Evolutionary conservation across 2,113 vertebrate genomes (phyloP).

Genomic region (Rhombomys opimus): DNA sequence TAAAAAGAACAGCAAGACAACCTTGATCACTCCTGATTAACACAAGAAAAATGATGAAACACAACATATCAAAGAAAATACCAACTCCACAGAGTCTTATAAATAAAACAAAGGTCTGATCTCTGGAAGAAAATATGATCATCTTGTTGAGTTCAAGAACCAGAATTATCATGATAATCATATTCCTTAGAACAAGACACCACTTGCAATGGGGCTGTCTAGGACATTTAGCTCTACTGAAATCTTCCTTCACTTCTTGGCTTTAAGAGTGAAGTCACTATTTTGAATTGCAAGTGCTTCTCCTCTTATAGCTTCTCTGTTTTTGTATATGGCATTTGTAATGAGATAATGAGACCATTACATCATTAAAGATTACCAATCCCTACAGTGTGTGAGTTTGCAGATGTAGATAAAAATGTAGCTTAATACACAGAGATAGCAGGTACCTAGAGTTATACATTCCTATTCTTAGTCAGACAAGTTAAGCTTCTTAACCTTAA

Average conservation of each 20-base stretch:
- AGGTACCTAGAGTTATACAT: neutral
- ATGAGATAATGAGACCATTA: neutral
- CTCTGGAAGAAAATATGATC: constrained; percentile 13
- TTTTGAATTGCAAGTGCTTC: constrained; percentile 47
- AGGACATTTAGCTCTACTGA: neutral
- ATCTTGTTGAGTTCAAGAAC: neutral
- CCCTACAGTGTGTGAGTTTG: neutral
- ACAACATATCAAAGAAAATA: neutral
- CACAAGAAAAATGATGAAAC: neutral
- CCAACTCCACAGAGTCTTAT: neutral
- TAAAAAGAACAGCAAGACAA: neutral
- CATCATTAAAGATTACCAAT: neutral
- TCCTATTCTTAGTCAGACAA: neutral
- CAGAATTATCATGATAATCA: neutral
- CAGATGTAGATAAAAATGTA: neutral
- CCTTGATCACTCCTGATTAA: neutral
- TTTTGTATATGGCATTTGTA: constrained; percentile 27
- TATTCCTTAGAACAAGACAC: neutral
- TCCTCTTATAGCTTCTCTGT: neutral
- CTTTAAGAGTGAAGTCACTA: neutral
- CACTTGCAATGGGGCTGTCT: neutral
- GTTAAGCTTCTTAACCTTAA: neutral
- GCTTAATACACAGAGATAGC: neutral
- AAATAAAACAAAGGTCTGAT: constrained; percentile 4
- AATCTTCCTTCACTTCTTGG: neutral